Evolutionary conservation across 2,797 vertebrate species (phyloP).

Genomic region (Antrozous pallidus): DNA sequence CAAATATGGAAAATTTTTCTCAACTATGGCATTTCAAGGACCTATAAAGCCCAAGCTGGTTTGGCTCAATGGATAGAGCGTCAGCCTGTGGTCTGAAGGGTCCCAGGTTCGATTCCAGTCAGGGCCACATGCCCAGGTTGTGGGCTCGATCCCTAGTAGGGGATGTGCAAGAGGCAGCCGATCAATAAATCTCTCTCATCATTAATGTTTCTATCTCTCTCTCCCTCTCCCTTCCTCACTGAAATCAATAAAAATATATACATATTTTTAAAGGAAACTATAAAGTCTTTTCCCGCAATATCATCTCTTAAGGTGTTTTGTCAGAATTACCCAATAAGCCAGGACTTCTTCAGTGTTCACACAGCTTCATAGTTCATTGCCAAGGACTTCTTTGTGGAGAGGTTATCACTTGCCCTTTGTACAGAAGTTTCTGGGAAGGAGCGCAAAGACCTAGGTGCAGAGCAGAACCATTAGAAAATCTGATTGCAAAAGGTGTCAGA

Average conservation of each 20-base stretch:
- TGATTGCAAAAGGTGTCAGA: background rate
- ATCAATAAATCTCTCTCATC: too few relatives aligned
- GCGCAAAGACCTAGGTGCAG: background rate
- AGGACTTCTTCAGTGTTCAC: background rate
- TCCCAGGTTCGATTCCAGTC: too few relatives aligned
- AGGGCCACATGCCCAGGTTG: too few relatives aligned
- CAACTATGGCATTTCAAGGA: background rate
- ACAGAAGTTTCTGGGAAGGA: background rate
- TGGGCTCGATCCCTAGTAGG: too few relatives aligned
- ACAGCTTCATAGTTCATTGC: background rate
- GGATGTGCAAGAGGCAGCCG: too few relatives aligned
- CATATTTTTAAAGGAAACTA: too few relatives aligned
- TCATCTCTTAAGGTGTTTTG: background rate
- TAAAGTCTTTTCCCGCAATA: background rate
- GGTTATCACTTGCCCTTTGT: background rate
- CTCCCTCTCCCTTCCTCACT: too few relatives aligned
- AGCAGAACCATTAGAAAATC: background rate
- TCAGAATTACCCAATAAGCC: background rate
- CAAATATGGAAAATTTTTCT: background rate
- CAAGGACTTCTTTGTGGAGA: background rate
- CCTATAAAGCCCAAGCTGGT: too few relatives aligned
- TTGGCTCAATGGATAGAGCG: too few relatives aligned
- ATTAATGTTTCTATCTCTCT: too few relatives aligned
- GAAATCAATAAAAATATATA: too few relatives aligned
- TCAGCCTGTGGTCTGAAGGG: too few relatives aligned